phyloP scores from a whole-genome alignment of 2,888 invertebrate genomes.

The Clusia tigrina region DNA sequence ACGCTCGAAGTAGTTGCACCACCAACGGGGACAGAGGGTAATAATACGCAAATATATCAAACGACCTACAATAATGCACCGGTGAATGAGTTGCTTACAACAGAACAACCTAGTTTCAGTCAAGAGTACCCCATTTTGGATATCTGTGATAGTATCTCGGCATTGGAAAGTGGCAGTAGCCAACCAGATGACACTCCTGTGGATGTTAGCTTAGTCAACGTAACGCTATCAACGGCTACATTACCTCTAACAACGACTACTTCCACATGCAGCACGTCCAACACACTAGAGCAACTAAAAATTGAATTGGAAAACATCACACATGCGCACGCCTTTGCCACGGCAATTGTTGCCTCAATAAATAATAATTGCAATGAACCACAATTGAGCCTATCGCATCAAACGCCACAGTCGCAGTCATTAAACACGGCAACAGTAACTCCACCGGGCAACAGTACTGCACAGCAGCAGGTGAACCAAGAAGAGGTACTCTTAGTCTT shows the following conservation, averaged over 20 bases:
- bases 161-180: background rate
- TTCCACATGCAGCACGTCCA: conserved; percentile 62
- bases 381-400: conserved; percentile 14
- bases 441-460: conserved; percentile 30
- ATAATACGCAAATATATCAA: conserved; percentile 5
- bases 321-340: conserved; percentile 65
- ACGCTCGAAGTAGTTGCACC: conserved; percentile 28
- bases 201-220: background rate
- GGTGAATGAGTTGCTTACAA: background rate
- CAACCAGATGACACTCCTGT: background rate
- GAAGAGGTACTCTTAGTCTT: conserved; percentile 33
- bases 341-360: conserved; percentile 52
- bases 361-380: conserved; percentile 23
- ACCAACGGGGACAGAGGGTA: conserved; percentile 10
- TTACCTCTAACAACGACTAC: conserved; percentile 23
- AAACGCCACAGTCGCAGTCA: conserved; percentile 37
- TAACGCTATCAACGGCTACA: conserved; percentile 12
- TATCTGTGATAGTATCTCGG: background rate
- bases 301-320: conserved; percentile 69
- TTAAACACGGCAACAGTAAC: conserved; percentile 42
- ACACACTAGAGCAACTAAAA: conserved; percentile 68
- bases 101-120: background rate
- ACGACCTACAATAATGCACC: background rate
- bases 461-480: conserved; percentile 28
- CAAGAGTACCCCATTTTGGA: conserved; percentile 6